These are phyloP conservation scores for Latrodectus geometricus DNA, from an alignment of 1,140 invertebrate species.

Conservation along the genomic window DNA sequence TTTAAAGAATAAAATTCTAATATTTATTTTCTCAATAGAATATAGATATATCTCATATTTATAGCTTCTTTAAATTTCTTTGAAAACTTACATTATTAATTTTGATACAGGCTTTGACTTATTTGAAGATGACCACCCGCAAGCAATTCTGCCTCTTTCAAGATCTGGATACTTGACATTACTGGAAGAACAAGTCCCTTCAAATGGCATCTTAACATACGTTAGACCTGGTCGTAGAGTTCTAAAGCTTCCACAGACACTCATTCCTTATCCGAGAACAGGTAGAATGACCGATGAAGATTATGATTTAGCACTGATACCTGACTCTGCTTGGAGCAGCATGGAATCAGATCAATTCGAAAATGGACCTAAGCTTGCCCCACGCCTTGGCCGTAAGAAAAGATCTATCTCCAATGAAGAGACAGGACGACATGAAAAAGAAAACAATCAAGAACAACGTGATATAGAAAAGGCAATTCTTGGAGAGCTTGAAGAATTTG, in stretches of 20 bases:
- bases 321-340: constrained; percentile 17
- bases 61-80: too few relatives aligned
- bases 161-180: constrained; percentile 16
- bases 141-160: constrained; percentile 46
- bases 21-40: too few relatives aligned
- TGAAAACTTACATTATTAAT: too few relatives aligned
- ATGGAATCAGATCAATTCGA: not conserved
- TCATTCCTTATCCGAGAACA: constrained; percentile 61
- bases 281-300: constrained; percentile 32
- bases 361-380: constrained; percentile 16
- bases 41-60: too few relatives aligned
- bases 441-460: not conserved
- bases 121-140: constrained; percentile 52
- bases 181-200: constrained; percentile 28
- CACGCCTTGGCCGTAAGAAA: constrained; percentile 62
- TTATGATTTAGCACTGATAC: constrained; percentile 6
- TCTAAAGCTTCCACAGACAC: constrained; percentile 39
- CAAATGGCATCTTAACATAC: constrained; percentile 50
- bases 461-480: not conserved
- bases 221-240: constrained; percentile 44
- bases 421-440: not conserved
- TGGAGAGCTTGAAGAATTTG: constrained; percentile 8
- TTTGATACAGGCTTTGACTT: constrained; percentile 31
- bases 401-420: constrained; percentile 48
- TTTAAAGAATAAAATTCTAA: too few relatives aligned